These are phyloP conservation scores for Carterocephalus palaemon DNA, from an alignment of 2,888 invertebrate species.

Conservation along the genomic window DNA sequence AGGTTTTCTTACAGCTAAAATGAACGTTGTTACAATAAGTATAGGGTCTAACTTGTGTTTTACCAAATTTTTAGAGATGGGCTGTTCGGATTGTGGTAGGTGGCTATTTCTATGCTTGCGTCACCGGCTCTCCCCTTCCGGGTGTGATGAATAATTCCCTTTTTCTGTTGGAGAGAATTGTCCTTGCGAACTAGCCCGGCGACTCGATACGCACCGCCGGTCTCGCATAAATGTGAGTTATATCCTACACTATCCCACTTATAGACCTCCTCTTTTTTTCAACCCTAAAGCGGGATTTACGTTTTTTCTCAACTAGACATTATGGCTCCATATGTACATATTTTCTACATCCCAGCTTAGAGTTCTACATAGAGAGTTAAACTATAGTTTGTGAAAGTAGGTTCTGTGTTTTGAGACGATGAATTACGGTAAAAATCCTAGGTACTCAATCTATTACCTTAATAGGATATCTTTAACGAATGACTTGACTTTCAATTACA, in stretches of 20 bases:
- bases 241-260: constrained; percentile 71
- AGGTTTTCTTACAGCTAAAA: constrained; percentile 24
- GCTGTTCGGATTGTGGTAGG: constrained; percentile 47
- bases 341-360: constrained; percentile 27
- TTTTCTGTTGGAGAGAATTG: constrained; percentile 74
- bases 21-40: constrained; percentile 31
- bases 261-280: constrained; percentile 70
- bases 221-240: constrained; percentile 75
- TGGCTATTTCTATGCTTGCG: constrained; percentile 75
- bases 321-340: constrained; percentile 50
- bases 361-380: not conserved
- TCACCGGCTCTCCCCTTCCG: constrained; percentile 78
- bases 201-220: constrained; percentile 74
- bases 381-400: not conserved
- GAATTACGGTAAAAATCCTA: too few relatives aligned
- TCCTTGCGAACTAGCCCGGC: constrained; percentile 73
- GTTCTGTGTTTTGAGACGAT: too few relatives aligned
- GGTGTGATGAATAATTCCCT: constrained; percentile 79
- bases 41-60: constrained; percentile 33
- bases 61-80: constrained; percentile 35
- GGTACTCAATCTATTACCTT: too few relatives aligned
- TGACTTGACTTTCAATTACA: too few relatives aligned
- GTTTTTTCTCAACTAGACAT: constrained; percentile 58
- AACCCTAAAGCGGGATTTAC: constrained; percentile 66
- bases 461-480: too few relatives aligned